Evolutionary conservation across 2,888 invertebrate species (phyloP), one percentile per base, ranked within the genome.

Genomic region (Phoenoteleia sp.): DNA sequence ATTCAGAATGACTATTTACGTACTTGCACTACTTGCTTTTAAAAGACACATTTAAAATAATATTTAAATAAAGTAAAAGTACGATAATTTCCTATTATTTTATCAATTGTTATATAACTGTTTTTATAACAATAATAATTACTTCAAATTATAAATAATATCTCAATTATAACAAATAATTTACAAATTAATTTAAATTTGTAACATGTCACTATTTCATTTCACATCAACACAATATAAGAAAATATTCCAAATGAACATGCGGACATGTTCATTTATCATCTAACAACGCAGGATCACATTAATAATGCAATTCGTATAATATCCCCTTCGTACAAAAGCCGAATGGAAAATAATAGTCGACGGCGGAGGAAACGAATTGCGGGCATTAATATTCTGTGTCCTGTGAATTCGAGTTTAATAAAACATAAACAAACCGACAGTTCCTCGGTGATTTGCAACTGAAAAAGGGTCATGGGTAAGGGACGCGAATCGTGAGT

Each of bases 341-440:
- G 74, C 74, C 62, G 60, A 75, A 80, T 64, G 54, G 62, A 84
- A 84, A 79, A 84, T 79, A 84, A 84, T 84, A 75, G 79, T 75
- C 72, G 74, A 58, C 64, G 69, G 13, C 56, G 77, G 75, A 81
- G 76, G 80, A 86, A 82, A 80, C 80, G 81, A 85, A 85, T 86
- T 71, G 76, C 36, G 58, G 60, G 67, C 81, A 85, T 86, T 86
- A 85, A 84, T 81, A 86, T 86, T 86, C 86, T 67, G 82, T 69
- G 45, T 84, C 64, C 72, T 71, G 64, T 69, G 82, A 87, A 81
- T 84, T 76, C 86, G 54, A 64, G 81, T 86, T 87, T 84, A 85
- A 86, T 87, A 86, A 86, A 86, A 85, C 83, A 87, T 85, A 87
- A 85, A 86, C 83, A 87, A 80, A 81, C 81, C 74, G 75, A 58